Evolutionary conservation across 35 echinoderm and acorn worm genomes (phyloP).

Genomic region (Nesometra sesokonis): DNA sequence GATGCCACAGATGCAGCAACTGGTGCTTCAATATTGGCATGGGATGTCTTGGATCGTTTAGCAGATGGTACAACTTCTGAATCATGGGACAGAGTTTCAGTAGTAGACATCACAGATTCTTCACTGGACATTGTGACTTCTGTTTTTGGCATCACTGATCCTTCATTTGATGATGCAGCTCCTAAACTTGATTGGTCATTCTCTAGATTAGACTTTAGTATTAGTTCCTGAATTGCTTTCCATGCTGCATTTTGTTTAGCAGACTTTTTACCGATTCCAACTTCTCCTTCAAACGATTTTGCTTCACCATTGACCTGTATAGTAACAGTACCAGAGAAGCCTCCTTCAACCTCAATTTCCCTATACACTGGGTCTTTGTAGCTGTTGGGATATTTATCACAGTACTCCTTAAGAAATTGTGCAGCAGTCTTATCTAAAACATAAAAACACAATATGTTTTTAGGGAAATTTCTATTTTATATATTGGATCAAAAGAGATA

Average conservation of each 20-base stretch:
- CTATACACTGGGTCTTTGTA: neutral
- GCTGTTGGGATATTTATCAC: neutral
- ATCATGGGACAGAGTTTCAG: too few relatives aligned
- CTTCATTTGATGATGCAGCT: neutral
- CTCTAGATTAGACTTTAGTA: neutral
- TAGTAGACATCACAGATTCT: neutral
- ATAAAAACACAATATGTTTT: neutral
- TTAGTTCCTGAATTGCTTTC: neutral
- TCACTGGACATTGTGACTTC: neutral
- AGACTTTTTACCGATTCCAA: neutral
- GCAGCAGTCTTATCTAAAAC: neutral
- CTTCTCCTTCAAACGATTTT: neutral
- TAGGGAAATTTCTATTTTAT: too few relatives aligned
- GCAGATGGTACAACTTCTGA: too few relatives aligned
- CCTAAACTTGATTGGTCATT: neutral
- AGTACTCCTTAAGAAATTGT: neutral
- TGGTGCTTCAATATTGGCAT: too few relatives aligned
- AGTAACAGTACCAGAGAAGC: neutral
- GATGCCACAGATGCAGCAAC: too few relatives aligned
- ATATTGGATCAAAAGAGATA: too few relatives aligned
- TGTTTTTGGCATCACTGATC: neutral
- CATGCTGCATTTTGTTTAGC: neutral
- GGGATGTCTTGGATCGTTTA: too few relatives aligned
- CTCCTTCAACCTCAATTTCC: neutral
- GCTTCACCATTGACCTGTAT: neutral